A percentile compares a stretch with the other conserved stretches of the same genome.
Evolutionary conservation across 2,113 vertebrate genomes (phyloP).

Genomic region (Rhinopithecus roxellana): DNA sequence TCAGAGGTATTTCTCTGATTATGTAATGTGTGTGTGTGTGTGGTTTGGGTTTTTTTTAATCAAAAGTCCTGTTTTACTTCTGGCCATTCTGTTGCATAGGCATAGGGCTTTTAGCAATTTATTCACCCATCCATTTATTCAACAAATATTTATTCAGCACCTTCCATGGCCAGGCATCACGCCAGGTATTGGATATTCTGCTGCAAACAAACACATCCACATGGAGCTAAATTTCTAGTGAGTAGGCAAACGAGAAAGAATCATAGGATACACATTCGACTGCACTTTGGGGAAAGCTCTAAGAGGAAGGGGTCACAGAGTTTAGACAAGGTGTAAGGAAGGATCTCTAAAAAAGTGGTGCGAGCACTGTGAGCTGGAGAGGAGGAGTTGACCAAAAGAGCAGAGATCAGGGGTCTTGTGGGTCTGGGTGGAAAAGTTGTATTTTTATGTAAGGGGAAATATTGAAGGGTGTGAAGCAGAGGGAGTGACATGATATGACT

Average conservation of each 20-base stretch:
- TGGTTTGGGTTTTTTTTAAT: not conserved
- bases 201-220: not conserved
- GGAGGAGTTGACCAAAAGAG: not conserved
- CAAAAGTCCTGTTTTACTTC: not conserved
- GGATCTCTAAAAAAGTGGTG: not conserved
- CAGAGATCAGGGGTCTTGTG: not conserved
- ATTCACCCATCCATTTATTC: conserved; percentile 49
- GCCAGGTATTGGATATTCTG: not conserved
- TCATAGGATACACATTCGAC: not conserved
- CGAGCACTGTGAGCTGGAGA: rapidly evolving
- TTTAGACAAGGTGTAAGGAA: no score
- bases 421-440: not conserved
- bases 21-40: not conserved
- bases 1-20: conserved; percentile 24
- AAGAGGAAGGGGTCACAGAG: not conserved
- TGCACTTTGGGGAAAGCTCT: not conserved
- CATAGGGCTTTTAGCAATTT: not conserved
- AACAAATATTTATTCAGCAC: conserved; percentile 51
- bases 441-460: not conserved
- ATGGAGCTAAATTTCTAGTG: not conserved
- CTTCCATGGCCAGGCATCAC: not conserved
- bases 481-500: no score
- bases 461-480: not conserved
- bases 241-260: not conserved
- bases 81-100: not conserved